Evolutionary conservation across 2,113 vertebrate genomes (phyloP), one percentile per base, ranked within the genome.

Genomic region (Hippocampus barbouri): DNA sequence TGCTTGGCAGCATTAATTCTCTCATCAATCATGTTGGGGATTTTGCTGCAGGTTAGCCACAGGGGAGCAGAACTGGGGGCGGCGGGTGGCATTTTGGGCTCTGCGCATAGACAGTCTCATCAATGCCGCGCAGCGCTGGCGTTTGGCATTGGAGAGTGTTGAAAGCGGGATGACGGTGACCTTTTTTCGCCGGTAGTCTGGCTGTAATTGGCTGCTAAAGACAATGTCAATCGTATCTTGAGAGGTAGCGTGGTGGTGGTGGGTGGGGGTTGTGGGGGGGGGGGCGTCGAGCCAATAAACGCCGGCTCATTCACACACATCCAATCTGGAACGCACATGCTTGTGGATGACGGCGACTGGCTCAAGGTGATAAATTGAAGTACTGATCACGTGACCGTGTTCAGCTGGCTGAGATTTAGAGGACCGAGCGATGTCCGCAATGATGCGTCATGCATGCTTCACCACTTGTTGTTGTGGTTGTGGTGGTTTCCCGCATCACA

Each of bases 141-240:
- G 88, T 88, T 90, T 88, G 79, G 67, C 63, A 43, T 9, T 12
- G 43, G 43, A 1, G 56, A 73, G 73, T 70, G 81, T 83, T 82
- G 85, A 87, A 81, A 79, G 78, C 70, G 51, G 56, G 83, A 84
- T 61, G 79, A 77, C 74, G 73, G 60, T 90, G 89, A 90, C 91
- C 88, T 91, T 91, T 65, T 88, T 81, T 73, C 83, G 73, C 74
- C 66, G 75, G 79, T 77, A 25, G 69, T 72, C 75, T 74, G 76
- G 74, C 81, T 85, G 73, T 89, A 91, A 92, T 88, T 81, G 83
- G 79, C 80, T 51, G 69, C 86, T 87, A 90, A 90, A 89, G 83
- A 89, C 82, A 78, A 71, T 73, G 79, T 83, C 79, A 71, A 69
- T 81, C 59, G 76, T 73, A 80, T 81, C 81, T 88, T 73, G 40